phyloP scores from a whole-genome alignment of 2,113 vertebrate genomes.

The Puntigrus tetrazona region DNA sequence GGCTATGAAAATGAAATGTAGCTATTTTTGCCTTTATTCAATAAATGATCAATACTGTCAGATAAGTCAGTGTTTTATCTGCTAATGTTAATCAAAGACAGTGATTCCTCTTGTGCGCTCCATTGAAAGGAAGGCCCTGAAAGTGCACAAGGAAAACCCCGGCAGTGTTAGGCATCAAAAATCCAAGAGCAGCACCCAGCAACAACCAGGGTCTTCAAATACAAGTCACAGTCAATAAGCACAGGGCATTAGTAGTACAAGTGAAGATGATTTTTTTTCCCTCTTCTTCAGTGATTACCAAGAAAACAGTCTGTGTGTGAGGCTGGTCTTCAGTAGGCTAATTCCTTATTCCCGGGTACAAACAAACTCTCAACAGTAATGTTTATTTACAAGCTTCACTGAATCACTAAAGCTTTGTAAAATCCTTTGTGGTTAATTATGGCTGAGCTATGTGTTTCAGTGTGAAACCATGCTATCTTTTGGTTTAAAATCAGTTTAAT shows the following conservation, averaged over 20 bases:
- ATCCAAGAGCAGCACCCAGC: background rate
- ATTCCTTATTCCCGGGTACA: background rate
- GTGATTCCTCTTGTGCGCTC: background rate
- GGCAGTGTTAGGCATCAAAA: background rate
- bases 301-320: conserved; percentile 7
- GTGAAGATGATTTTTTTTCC: background rate
- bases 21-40: background rate
- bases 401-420: conserved; percentile 30
- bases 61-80: background rate
- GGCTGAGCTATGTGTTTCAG: background rate
- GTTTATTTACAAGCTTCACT: conserved; percentile 29
- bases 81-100: background rate
- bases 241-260: background rate
- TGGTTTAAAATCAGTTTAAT: background rate
- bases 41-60: background rate
- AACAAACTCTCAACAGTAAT: conserved; percentile 27
- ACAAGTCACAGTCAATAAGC: background rate
- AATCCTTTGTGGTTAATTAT: conserved; percentile 40
- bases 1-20: background rate
- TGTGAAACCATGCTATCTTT: background rate
- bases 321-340: background rate
- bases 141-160: background rate
- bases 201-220: background rate
- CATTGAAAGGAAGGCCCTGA: background rate
- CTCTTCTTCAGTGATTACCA: background rate